Conservation (phyloP, 2,888 invertebrate species). For the Oxyteleia sp. region DNA sequence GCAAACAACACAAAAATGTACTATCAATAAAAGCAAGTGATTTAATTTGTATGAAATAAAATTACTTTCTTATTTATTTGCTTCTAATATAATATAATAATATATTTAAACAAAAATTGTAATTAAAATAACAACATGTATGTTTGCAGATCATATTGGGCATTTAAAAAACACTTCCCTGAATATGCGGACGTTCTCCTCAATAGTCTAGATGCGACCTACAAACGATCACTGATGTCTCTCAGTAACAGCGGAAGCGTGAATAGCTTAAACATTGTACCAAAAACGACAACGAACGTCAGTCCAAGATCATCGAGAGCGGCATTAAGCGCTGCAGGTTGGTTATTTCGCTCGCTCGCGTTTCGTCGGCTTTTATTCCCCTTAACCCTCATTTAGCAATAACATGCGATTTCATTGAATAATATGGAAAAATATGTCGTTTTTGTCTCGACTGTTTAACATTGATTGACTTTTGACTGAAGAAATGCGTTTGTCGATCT, state of each 20-base stretch:
- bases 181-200: slow-evolving; percentile 95
- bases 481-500: slow-evolving; percentile 70
- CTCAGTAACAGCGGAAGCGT: slow-evolving; percentile 89
- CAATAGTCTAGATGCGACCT: slow-evolving; percentile 93
- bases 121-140: too few relatives aligned
- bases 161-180: slow-evolving; percentile 96
- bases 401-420: slow-evolving; percentile 36
- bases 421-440: slow-evolving; percentile 23
- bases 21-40: too few relatives aligned
- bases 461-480: slow-evolving; percentile 53
- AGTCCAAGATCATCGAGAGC: slow-evolving; percentile 86
- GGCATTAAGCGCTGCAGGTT: slow-evolving; percentile 88
- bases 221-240: slow-evolving; percentile 91
- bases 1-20: too few relatives aligned
- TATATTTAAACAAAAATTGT: too few relatives aligned
- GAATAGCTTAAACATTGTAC: slow-evolving; percentile 88
- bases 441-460: slow-evolving; percentile 16
- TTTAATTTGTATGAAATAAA: too few relatives aligned
- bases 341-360: slow-evolving; percentile 43
- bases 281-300: slow-evolving; percentile 86
- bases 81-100: neutral
- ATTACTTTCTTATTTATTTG: too few relatives aligned
- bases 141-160: slow-evolving; percentile 94
- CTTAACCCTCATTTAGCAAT: slow-evolving; percentile 34
- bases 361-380: slow-evolving; percentile 6